Conservation (phyloP, 1,140 invertebrate species). For the Trichoplusia ni region DNA sequence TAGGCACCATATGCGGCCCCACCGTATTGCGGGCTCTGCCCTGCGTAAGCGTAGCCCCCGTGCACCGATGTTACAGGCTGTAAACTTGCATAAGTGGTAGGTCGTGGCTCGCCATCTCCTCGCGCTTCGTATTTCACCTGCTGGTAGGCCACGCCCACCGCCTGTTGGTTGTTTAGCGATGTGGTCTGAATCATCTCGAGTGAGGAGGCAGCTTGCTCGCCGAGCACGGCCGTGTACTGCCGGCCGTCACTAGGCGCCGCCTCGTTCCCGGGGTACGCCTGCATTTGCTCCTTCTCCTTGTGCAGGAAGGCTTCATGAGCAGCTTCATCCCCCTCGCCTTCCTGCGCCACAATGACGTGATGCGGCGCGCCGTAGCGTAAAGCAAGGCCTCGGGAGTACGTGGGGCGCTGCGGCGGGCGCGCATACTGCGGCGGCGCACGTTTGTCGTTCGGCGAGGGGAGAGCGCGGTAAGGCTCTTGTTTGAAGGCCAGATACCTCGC, state of each 20-base stretch:
- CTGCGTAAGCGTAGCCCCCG: slow-evolving; percentile 60
- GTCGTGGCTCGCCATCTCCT: slow-evolving; percentile 60
- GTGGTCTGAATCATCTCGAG: slow-evolving; percentile 77
- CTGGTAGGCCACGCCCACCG: slow-evolving; percentile 74
- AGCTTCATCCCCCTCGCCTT: slow-evolving; percentile 57
- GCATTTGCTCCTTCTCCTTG: slow-evolving; percentile 60
- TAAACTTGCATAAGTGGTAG: slow-evolving; percentile 75
- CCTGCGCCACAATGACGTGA: slow-evolving; percentile 62
- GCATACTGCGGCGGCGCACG: slow-evolving; percentile 49
- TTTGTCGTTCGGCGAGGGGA: slow-evolving; percentile 49
- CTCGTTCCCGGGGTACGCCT: slow-evolving; percentile 51
- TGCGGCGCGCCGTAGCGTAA: slow-evolving; percentile 66
- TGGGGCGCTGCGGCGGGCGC: slow-evolving; percentile 45
- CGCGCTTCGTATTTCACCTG: slow-evolving; percentile 78
- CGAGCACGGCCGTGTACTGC: slow-evolving; percentile 60
- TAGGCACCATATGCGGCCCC: slow-evolving; percentile 59
- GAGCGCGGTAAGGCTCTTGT: slow-evolving; percentile 57
- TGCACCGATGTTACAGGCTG: slow-evolving; percentile 75
- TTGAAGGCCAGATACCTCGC: slow-evolving; percentile 71
- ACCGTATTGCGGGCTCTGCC: slow-evolving; percentile 69
- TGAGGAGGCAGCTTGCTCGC: slow-evolving; percentile 60
- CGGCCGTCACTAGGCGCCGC: slow-evolving; percentile 45
- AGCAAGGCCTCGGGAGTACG: slow-evolving; percentile 52
- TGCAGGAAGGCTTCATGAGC: slow-evolving; percentile 57
- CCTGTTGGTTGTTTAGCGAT: slow-evolving; percentile 67